Conservation (phyloP, 2,113 vertebrate genomes). For the Pogona vitticeps region DNA sequence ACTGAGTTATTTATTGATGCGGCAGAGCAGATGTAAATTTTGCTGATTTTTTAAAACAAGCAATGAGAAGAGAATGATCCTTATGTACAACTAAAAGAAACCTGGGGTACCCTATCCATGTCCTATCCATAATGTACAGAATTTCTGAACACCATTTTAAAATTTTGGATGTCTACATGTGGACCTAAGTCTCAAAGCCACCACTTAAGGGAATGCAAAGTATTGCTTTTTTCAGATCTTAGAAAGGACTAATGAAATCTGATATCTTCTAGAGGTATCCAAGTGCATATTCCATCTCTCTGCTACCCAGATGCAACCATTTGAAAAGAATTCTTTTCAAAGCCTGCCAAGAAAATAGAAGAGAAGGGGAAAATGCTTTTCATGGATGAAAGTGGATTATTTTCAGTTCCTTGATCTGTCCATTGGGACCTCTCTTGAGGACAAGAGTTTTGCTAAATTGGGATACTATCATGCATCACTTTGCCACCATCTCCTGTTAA, state of each 20-base stretch:
- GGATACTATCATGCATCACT: constrained; percentile 45
- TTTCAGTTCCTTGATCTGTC: constrained; percentile 48
- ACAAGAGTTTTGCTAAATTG: constrained; percentile 30
- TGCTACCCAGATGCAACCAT: constrained; percentile 13
- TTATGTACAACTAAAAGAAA: neutral
- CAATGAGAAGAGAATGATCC: neutral
- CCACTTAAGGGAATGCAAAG: neutral
- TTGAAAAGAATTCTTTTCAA: neutral
- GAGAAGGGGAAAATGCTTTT: constrained; percentile 14
- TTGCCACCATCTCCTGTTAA: constrained; percentile 39
- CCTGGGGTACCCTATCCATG: neutral
- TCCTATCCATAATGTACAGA: neutral
- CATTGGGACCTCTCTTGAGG: constrained; percentile 42
- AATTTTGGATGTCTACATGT: neutral
- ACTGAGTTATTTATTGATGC: no score
- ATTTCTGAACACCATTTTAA: neutral
- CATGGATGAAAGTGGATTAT: constrained; percentile 45
- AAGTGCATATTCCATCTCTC: neutral
- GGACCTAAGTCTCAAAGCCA: neutral
- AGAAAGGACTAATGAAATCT: neutral
- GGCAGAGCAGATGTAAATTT: no score
- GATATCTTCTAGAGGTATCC: neutral
- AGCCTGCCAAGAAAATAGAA: constrained; percentile 6
- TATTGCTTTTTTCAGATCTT: neutral
- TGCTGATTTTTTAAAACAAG: neutral